A percentile compares a stretch with the other conserved stretches of the same genome.
These are phyloP conservation scores for Naja naja DNA, from an alignment of 2,113 vertebrate species.

Conservation along the genomic window DNA sequence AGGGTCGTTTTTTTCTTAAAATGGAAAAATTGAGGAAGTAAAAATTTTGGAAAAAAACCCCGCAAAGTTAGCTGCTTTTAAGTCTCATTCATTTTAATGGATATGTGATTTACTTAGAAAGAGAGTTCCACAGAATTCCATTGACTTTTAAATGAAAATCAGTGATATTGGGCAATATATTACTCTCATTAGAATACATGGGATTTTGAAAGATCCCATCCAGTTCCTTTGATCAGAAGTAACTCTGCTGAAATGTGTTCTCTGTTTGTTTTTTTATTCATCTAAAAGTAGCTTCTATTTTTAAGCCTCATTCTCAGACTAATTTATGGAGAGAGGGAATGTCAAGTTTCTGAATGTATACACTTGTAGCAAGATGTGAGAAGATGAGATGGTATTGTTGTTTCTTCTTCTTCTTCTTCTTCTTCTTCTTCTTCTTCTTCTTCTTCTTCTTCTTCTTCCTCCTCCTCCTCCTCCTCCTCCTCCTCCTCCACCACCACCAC, in stretches of 20 bases:
- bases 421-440: too few species aligned
- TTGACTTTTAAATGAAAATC: not conserved
- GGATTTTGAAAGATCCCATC: not conserved
- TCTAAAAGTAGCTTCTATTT: not conserved
- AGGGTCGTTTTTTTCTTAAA: not conserved
- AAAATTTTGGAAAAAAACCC: not conserved
- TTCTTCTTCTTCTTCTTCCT: too few species aligned
- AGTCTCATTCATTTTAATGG: not conserved
- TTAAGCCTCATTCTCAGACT: not conserved
- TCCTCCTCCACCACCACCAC: too few species aligned
- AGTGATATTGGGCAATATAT: not conserved
- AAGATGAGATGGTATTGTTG: not conserved
- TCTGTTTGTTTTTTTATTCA: not conserved
- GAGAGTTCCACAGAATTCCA: not conserved
- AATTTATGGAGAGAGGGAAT: not conserved
- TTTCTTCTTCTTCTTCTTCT: not conserved
- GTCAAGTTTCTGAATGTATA: not conserved
- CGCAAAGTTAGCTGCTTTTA: not conserved
- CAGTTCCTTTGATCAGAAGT: not conserved
- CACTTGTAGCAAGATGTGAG: not conserved
- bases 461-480: not conserved
- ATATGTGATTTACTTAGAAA: not conserved
- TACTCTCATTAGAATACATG: not conserved
- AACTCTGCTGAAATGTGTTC: not conserved
- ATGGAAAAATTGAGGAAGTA: slow-evolving; percentile 14